These are phyloP conservation scores for Aphidius gifuensis DNA, from an alignment of 1,140 invertebrate genomes.

Conservation along the genomic window DNA sequence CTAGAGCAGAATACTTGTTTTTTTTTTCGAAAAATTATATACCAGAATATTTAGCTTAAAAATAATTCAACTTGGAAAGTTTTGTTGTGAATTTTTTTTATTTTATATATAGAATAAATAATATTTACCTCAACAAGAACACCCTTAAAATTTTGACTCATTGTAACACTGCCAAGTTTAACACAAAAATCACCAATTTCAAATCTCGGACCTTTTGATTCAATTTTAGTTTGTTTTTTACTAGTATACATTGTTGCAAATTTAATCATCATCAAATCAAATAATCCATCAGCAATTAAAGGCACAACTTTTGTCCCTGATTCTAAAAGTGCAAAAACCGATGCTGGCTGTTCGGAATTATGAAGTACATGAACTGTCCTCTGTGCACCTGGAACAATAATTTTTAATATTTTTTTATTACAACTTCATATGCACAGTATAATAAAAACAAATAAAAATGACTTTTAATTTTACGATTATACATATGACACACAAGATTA, in stretches of 20 bases:
- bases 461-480: no score
- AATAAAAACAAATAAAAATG: background rate
- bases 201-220: constrained; percentile 89
- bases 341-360: constrained; percentile 92
- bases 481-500: no score
- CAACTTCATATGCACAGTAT: background rate
- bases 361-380: constrained; percentile 87
- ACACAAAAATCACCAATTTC: constrained; percentile 92
- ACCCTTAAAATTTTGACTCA: constrained; percentile 92
- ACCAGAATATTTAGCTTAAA: no score
- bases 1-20: no score
- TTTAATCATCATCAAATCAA: constrained; percentile 88
- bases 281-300: constrained; percentile 84
- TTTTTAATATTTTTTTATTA: constrained; percentile 1
- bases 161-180: constrained; percentile 88
- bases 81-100: no score
- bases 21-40: no score
- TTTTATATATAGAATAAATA: background rate
- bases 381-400: constrained; percentile 54
- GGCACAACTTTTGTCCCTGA: constrained; percentile 80
- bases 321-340: constrained; percentile 89
- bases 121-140: constrained; percentile 80
- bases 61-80: no score
- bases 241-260: constrained; percentile 82
- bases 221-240: constrained; percentile 81